Percentiles rank a stretch among this genome's conserved stretches.
Evolutionary conservation across 1,140 invertebrate species (phyloP).

Genomic region (Drosophila kepulauana): DNA sequence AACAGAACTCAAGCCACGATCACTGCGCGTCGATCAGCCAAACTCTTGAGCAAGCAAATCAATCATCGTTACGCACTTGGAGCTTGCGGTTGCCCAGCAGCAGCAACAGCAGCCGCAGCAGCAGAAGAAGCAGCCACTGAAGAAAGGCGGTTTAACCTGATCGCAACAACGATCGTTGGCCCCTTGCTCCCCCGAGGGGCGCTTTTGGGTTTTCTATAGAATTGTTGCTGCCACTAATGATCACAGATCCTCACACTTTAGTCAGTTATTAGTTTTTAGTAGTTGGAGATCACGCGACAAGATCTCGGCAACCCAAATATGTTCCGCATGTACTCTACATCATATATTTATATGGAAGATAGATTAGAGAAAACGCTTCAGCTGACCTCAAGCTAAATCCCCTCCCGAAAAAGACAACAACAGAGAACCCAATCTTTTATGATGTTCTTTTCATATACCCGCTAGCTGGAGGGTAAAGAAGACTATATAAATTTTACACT

Average conservation of each 20-base stretch:
- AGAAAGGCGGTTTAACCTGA: constrained; percentile 39
- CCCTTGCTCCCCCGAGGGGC: background rate
- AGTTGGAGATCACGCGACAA: constrained; percentile 57
- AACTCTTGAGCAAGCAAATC: constrained; percentile 63
- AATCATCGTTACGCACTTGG: constrained; percentile 75
- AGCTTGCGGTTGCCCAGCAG: constrained; percentile 11
- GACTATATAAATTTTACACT: too few species aligned
- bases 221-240: constrained; percentile 16
- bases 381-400: constrained; percentile 21
- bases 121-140: background rate
- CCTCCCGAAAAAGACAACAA: background rate
- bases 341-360: constrained; percentile 1
- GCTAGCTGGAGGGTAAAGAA: too few species aligned
- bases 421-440: constrained; percentile 10
- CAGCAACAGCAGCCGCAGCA: background rate
- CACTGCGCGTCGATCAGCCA: constrained; percentile 21
- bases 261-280: constrained; percentile 48
- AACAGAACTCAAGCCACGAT: background rate
- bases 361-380: constrained; percentile 16
- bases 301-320: constrained; percentile 44
- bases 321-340: constrained; percentile 12
- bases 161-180: constrained; percentile 33
- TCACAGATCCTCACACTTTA: constrained; percentile 41
- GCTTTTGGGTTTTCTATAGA: constrained; percentile 28
- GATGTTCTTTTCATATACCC: constrained; percentile 15